Conservation (phyloP, 2,113 vertebrate genomes). For the Kryptolebias marmoratus region DNA sequence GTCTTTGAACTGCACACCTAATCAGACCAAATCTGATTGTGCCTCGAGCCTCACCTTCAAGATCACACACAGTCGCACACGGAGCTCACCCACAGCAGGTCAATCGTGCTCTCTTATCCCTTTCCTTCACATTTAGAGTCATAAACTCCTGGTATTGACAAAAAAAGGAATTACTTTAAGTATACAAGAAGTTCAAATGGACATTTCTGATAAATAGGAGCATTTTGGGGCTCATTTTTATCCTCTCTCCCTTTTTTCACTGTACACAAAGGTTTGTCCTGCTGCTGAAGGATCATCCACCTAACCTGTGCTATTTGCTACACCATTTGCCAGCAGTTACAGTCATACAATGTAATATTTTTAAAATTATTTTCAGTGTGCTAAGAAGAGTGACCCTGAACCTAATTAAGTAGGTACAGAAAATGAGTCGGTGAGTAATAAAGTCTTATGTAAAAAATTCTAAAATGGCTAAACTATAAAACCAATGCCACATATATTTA, state of each 20-base stretch:
- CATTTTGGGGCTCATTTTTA: neutral
- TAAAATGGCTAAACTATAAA: neutral
- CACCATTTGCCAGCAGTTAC: neutral
- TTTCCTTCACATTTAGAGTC: constrained; percentile 18
- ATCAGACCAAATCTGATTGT: constrained; percentile 40
- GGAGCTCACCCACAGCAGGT: constrained; percentile 8
- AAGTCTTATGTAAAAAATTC: no score
- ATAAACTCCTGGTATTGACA: constrained; percentile 8
- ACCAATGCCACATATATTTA: neutral
- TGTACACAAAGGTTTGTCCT: neutral
- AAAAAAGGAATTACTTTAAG: constrained; percentile 16
- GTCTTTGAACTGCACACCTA: constrained; percentile 41
- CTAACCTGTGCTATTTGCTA: neutral
- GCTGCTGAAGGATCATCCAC: neutral
- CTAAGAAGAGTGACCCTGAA: no score
- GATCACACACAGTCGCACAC: constrained; percentile 6
- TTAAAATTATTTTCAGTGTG: no score
- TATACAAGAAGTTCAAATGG: neutral
- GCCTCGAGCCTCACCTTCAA: constrained; percentile 50
- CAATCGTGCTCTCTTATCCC: constrained; percentile 14
- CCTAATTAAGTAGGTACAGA: no score
- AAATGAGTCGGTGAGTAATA: no score
- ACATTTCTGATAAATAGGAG: neutral
- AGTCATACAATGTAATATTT: neutral
- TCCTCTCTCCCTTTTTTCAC: neutral